phyloP scores from a whole-genome alignment of 2,888 invertebrate species.

The Tetropium fuscum region DNA sequence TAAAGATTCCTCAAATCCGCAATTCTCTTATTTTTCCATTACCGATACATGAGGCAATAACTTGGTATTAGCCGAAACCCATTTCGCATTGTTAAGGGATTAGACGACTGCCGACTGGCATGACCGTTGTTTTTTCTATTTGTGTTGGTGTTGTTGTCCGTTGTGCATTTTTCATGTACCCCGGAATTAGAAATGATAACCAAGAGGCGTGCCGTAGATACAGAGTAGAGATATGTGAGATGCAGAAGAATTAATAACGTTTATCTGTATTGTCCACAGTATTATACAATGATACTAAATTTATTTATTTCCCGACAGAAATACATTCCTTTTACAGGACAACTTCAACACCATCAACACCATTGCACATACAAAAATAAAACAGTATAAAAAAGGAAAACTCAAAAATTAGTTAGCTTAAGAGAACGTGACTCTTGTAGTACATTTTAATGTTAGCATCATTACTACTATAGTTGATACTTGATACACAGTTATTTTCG shows the following conservation, averaged over 20 bases:
- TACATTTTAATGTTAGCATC: too few relatives aligned
- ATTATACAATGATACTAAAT: too few relatives aligned
- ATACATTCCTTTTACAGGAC: too few relatives aligned
- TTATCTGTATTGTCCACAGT: neutral
- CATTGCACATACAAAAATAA: neutral
- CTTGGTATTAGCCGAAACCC: conserved; percentile 27
- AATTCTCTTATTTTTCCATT: conserved; percentile 29
- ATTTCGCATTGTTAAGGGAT: conserved; percentile 20
- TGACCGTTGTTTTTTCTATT: conserved; percentile 13
- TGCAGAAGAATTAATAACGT: neutral
- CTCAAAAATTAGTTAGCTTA: neutral
- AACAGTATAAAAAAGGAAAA: neutral
- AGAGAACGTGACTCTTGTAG: neutral
- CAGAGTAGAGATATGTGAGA: neutral
- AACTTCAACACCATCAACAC: too few relatives aligned
- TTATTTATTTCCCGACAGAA: too few relatives aligned
- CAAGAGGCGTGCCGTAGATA: conserved; percentile 1
- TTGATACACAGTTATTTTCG: too few relatives aligned
- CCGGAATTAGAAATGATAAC: conserved; percentile 12
- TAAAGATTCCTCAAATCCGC: conserved; percentile 10
- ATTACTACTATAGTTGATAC: too few relatives aligned
- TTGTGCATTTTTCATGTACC: neutral
- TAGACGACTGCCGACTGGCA: neutral
- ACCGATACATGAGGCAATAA: conserved; percentile 29
- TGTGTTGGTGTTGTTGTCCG: conserved; percentile 4